phyloP scores from a whole-genome alignment of 2,888 invertebrate species.

The Aporophyla nigra region DNA sequence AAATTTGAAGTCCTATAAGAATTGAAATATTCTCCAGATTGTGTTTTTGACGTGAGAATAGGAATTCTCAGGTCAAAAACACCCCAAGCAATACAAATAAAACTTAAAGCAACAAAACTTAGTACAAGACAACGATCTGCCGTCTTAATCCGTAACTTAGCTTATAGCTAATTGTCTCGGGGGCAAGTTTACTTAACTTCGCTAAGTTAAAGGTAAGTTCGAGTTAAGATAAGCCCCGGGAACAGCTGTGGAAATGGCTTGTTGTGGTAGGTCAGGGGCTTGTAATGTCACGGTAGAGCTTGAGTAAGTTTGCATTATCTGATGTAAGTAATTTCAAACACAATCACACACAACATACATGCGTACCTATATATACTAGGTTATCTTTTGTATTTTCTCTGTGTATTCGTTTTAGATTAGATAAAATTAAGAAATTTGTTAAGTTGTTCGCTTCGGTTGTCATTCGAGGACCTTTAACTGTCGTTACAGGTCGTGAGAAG shows the following conservation, averaged over 20 bases:
- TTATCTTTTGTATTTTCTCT: no score
- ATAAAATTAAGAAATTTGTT: no score
- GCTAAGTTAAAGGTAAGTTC: conserved; percentile 52
- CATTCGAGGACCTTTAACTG: no score
- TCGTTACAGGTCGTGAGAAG: no score
- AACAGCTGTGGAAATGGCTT: conserved; percentile 23
- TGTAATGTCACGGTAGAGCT: not conserved
- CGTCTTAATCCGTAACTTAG: conserved; percentile 58
- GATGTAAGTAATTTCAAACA: not conserved
- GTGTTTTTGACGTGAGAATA: no score
- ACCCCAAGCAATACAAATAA: conserved; percentile 7
- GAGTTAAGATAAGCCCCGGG: conserved; percentile 55
- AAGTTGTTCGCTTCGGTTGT: no score
- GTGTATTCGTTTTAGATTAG: no score
- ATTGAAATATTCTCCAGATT: not conserved
- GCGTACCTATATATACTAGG: no score
- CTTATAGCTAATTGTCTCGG: conserved; percentile 40
- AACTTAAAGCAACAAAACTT: conserved; percentile 23
- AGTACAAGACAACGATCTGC: conserved; percentile 50
- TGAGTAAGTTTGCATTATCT: not conserved
- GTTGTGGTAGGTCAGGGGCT: conserved; percentile 36
- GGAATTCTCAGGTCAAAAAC: conserved; percentile 6
- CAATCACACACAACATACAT: no score
- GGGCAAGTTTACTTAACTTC: conserved; percentile 33
- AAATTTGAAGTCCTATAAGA: not conserved